phyloP scores from a whole-genome alignment of 2,888 invertebrate species.

The Himalopsyche anomala region DNA sequence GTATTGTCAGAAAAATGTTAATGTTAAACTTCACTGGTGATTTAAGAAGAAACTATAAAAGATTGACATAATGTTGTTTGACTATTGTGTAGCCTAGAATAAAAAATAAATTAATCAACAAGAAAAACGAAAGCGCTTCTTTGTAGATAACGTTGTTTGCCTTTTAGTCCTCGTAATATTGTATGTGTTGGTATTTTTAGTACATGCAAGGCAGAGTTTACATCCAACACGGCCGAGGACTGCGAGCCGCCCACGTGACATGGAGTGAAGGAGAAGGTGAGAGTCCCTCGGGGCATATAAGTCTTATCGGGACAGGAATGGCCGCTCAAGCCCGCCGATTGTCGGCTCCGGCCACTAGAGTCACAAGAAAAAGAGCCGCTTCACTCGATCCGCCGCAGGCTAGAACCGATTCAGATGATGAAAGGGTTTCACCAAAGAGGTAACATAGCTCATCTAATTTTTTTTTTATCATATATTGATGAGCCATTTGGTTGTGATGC shows the following conservation, averaged over 20 bases:
- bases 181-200: slow-evolving; percentile 72
- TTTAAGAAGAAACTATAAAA: no score
- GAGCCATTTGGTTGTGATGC: no score
- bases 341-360: slow-evolving; percentile 65
- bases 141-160: no score
- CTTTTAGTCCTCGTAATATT: background rate
- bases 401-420: slow-evolving; percentile 70
- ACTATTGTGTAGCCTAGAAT: no score
- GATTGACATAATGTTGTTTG: no score
- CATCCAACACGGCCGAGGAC: slow-evolving; percentile 82
- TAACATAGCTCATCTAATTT: background rate
- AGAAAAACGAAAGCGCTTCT: no score
- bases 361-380: slow-evolving; percentile 68
- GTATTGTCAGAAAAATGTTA: no score
- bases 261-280: slow-evolving; percentile 71
- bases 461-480: no score
- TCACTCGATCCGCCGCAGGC: slow-evolving; percentile 68
- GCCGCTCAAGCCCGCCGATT: slow-evolving; percentile 71
- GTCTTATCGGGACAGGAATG: slow-evolving; percentile 68
- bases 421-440: slow-evolving; percentile 69
- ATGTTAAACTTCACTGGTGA: no score
- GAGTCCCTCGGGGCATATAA: slow-evolving; percentile 73
- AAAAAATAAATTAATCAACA: no score
- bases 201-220: slow-evolving; percentile 87
- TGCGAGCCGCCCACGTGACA: slow-evolving; percentile 82